Evolutionary conservation across 2,797 vertebrate species (phyloP).

Genomic region (Hypotaenidia okinawae): DNA sequence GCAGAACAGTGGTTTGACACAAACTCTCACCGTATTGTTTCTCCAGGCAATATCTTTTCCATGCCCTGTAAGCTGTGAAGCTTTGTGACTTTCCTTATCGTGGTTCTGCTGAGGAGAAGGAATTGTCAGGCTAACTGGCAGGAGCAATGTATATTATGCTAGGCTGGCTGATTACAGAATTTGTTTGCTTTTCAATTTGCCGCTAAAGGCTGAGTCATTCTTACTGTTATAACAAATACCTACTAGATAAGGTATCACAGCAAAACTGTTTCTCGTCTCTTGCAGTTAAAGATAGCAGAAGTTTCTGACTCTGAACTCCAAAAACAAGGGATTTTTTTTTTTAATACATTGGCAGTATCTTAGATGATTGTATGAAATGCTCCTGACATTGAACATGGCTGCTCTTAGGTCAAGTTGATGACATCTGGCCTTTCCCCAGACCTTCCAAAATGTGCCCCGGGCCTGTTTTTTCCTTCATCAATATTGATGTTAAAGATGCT

Average conservation of each 20-base stretch:
- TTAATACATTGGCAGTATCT: not conserved
- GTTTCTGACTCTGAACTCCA: not conserved
- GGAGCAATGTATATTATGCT: not conserved
- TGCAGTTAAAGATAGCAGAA: not conserved
- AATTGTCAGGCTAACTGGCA: not conserved
- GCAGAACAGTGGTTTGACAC: not conserved
- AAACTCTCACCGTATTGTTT: not conserved
- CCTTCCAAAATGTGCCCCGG: not conserved
- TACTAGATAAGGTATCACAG: conserved; percentile 6
- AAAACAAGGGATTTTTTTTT: not conserved
- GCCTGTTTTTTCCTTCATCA: not conserved
- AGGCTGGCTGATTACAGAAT: not conserved
- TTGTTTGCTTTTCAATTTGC: conserved; percentile 40
- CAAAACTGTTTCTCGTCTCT: not conserved
- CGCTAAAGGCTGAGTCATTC: conserved; percentile 19
- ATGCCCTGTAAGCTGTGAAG: not conserved
- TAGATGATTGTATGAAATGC: not conserved
- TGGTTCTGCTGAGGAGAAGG: not conserved
- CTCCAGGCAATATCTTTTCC: not conserved
- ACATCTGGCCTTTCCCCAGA: not conserved
- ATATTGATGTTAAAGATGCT: not conserved
- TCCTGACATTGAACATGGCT: not conserved
- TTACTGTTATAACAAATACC: conserved; percentile 25
- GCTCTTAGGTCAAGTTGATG: not conserved
- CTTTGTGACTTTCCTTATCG: not conserved